These are phyloP conservation scores for Melopsittacus undulatus DNA, from an alignment of 2,797 vertebrate genomes.

Conservation along the genomic window DNA sequence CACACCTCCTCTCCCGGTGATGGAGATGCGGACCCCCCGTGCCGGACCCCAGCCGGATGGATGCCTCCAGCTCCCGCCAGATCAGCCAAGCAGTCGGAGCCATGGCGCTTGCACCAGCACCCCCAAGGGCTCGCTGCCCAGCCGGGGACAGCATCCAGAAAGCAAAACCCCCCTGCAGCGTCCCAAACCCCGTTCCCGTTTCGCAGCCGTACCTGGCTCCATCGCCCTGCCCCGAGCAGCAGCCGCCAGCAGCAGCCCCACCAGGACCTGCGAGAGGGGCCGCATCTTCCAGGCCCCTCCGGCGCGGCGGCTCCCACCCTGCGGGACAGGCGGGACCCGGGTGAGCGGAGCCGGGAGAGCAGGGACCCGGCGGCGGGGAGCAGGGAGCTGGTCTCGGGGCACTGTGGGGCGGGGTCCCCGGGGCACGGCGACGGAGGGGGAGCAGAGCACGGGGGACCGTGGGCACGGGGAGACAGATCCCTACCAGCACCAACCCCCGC, in stretches of 20 bases:
- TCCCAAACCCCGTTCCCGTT: background rate
- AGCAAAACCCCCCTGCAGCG: background rate
- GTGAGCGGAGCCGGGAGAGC: background rate
- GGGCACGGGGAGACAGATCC: background rate
- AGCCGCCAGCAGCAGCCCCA: conserved; percentile 32
- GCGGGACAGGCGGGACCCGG: background rate
- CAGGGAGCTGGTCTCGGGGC: background rate
- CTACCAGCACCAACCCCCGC: background rate
- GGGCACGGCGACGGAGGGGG: background rate
- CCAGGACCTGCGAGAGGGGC: background rate
- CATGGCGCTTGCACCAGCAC: background rate
- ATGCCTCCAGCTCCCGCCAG: background rate
- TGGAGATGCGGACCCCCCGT: background rate
- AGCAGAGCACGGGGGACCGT: background rate
- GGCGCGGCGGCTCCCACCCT: background rate
- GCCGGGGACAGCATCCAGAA: background rate
- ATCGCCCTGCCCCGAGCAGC: conserved; percentile 10
- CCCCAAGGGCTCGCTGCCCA: background rate
- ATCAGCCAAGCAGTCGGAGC: background rate
- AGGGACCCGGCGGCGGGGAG: background rate
- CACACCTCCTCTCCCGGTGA: background rate
- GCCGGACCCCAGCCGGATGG: background rate
- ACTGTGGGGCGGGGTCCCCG: background rate
- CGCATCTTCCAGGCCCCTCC: conserved; percentile 46
- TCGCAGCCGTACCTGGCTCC: conserved; percentile 39